phyloP scores from a whole-genome alignment of 2,888 invertebrate genomes.

The Agapostemon virescens region DNA sequence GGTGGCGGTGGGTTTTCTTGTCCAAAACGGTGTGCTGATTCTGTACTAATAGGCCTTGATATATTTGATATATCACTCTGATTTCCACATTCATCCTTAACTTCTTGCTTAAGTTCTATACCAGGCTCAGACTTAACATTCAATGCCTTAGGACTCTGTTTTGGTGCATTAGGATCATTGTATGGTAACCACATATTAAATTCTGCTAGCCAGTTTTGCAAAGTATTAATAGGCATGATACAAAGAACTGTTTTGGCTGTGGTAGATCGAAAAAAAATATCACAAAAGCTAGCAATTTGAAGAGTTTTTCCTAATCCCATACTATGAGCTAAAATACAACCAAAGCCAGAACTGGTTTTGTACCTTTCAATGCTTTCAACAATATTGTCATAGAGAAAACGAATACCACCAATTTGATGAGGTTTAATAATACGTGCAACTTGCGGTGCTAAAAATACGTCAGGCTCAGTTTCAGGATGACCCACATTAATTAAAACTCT shows the following conservation, averaged over 20 bases:
- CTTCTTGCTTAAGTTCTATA: conserved; percentile 70
- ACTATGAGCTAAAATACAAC: conserved; percentile 98
- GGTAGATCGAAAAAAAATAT: conserved; percentile 96
- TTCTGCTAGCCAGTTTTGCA: conserved; percentile 98
- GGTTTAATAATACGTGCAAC: conserved; percentile 95
- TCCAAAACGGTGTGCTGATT: conserved; percentile 70
- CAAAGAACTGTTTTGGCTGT: conserved; percentile 93
- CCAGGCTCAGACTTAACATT: conserved; percentile 68
- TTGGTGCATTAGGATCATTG: conserved; percentile 81
- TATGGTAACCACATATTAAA: conserved; percentile 98
- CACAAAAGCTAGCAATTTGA: conserved; percentile 97
- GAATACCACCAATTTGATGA: conserved; percentile 97
- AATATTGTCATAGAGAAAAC: conserved; percentile 98
- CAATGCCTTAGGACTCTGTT: conserved; percentile 48
- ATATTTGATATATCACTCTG: conserved; percentile 74
- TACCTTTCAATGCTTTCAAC: conserved; percentile 95
- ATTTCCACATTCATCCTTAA: conserved; percentile 76
- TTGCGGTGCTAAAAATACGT: conserved; percentile 95
- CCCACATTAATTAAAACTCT: conserved; percentile 96
- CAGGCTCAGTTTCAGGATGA: conserved; percentile 93
- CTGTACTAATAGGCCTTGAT: conserved; percentile 72
- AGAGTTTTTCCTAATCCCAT: conserved; percentile 99
- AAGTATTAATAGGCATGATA: conserved; percentile 98
- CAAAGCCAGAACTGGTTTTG: conserved; percentile 91
- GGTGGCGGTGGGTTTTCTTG: conserved; percentile 68